Percentiles rank a stretch among this genome's conserved stretches.
Conservation (phyloP, 2,797 vertebrate species). For the Acanthopagrus latus region DNA sequence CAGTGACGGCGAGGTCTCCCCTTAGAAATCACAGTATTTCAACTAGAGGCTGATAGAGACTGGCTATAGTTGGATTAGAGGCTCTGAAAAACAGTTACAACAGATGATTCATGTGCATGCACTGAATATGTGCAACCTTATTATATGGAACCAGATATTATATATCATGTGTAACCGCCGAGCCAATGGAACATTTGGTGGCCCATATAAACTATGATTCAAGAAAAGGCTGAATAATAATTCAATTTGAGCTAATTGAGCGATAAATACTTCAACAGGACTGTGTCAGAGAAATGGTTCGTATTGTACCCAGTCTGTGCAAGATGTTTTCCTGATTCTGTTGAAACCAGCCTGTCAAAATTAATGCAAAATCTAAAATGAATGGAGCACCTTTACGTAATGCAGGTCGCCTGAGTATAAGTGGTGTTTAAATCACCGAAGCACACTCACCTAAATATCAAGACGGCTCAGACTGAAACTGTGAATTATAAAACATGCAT, state of each 20-base stretch:
- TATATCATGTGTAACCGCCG: neutral
- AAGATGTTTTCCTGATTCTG: too few species aligned
- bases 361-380: too few species aligned
- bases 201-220: neutral
- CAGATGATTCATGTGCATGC: neutral
- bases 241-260: neutral
- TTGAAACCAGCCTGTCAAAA: too few species aligned
- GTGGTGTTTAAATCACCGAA: conserved; percentile 11
- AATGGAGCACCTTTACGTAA: neutral
- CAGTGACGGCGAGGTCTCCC: neutral
- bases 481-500: conserved; percentile 7
- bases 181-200: neutral
- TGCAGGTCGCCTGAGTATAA: neutral
- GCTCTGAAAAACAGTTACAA: neutral
- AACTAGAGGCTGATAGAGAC: neutral
- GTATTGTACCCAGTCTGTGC: too few species aligned
- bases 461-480: neutral
- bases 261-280: neutral
- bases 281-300: neutral
- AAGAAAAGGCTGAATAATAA: neutral
- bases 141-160: neutral
- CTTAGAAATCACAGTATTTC: neutral
- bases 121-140: neutral
- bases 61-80: neutral
- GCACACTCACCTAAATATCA: neutral